Base-by-base conservation (phyloP, 1,140 invertebrate genomes). In the Drosophila ficusphila region DNA sequence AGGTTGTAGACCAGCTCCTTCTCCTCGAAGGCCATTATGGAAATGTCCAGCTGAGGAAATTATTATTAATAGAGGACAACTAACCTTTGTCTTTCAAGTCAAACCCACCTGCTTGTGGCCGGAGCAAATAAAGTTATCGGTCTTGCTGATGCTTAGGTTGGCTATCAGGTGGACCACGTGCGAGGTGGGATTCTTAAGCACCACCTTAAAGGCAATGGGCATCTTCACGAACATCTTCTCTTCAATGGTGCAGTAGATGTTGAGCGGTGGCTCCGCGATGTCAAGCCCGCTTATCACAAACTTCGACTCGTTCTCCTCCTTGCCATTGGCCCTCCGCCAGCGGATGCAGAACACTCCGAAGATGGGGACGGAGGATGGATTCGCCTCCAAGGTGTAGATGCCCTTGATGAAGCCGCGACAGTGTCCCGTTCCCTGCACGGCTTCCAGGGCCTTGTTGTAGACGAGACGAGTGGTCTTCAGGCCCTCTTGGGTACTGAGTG, bases 151-250 rank as follows among this genome's bases (percentile, higher is more conserved):
- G 21, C 78, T 82, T 3, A 91, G 33, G 8, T 79, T 85, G 12
- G 90, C 82, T 46, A 86, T 79, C 21, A 91, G 61, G 70, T 91
- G 90, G 0, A 91, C 46, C 2, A 91, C 81, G 61, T 85, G 78
- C 16, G 62, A 51, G 3, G 89, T 89, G 18, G 91, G 90, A 70
- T 91, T 91, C 33, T 86, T 90, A 0, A 91, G 65, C 0, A 91
- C 77, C 52, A 91, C 83, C 42, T 90, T 90, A 9, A 91, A 83
- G 0, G 86, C 81, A 75, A 91, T 90, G 31, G 91, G 90, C 83
- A 91, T 90, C 65, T 91, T 91, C 0, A 91, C 91, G 42, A 90
- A 91, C 85, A 91, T 89, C 72, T 90, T 91, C 65, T 91, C 90
- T 51, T 91, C 90, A n/a, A 91, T 90, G 36, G 86, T 79, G 69